These are phyloP conservation scores for Peromyscus melanophrys DNA, from an alignment of 2,797 vertebrate genomes.

Conservation along the genomic window DNA sequence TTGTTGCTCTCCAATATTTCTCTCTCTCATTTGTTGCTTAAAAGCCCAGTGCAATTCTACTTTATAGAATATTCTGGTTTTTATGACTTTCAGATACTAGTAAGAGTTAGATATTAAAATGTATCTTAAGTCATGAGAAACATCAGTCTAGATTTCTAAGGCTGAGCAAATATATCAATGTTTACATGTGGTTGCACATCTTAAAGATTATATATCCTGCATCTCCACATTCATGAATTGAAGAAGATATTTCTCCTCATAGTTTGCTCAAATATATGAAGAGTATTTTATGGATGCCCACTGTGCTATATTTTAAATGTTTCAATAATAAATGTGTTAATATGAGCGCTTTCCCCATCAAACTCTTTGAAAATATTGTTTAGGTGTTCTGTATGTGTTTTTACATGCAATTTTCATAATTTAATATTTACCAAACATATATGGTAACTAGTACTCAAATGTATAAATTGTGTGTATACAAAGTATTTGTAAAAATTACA, in stretches of 20 bases:
- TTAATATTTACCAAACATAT: background rate
- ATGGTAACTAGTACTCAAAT: background rate
- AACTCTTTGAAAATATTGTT: conserved; percentile 8
- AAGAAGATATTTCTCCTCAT: background rate
- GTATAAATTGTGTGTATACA: background rate
- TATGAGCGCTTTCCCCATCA: background rate
- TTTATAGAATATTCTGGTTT: conserved; percentile 61
- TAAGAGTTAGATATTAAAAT: conserved; percentile 68
- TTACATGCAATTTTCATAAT: background rate
- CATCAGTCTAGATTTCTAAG: conserved; percentile 32
- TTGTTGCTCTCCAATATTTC: too few relatives aligned
- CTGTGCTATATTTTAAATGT: background rate
- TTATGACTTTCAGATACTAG: conserved; percentile 47
- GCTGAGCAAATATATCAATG: conserved; percentile 18
- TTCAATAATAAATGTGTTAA: background rate
- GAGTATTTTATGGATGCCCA: background rate
- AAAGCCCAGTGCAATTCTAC: conserved; percentile 46
- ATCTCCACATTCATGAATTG: background rate
- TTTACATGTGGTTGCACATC: background rate
- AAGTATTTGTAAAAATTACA: background rate
- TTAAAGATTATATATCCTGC: background rate
- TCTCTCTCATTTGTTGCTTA: conserved; percentile 41
- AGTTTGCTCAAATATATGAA: background rate
- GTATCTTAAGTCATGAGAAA: background rate
- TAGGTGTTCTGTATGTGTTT: background rate